Evolutionary conservation across 2,888 invertebrate species (phyloP), one percentile per base, ranked within the genome.

Genomic region (Melanchra persicariae): DNA sequence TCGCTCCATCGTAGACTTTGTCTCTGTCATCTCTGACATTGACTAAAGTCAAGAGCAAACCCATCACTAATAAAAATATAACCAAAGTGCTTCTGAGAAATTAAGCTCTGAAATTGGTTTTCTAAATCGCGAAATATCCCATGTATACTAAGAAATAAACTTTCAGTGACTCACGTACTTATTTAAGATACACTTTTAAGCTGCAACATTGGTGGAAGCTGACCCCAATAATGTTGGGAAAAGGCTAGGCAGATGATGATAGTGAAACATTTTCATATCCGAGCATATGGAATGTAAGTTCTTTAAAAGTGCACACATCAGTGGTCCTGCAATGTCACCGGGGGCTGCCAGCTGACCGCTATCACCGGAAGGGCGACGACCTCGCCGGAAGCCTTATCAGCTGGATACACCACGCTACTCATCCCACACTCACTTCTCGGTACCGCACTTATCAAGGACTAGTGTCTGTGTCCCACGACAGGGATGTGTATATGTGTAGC

Each of bases 351-450:
- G 93, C 94, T 91, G 93, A 92, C 89, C 84, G 91, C 87, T 93
- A 93, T 88, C 85, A 86, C 86, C 92, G 95, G 95, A 95, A 94
- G 95, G 93, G 90, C 92, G 87, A 88, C 91, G 91, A 92, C 93
- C 94, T 88, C 92, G 85, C 92, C 93, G 94, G 93, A 94, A 90
- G 91, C 87, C 86, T 90, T 94, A 93, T 89, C 91, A 84, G 77
- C 66, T 75, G 84, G 86, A 87, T 86, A 80, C 85, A 85, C 83
- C 78, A 69, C 71, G 60, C 79, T 79, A 65, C 85, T 74, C 81
- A 79, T 84, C 79, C 88, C 88, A 88, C 87, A 79, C 81, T 74
- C 78, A 77, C 61, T 85, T 85, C 85, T 82, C 74, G 63, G 84
- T 79, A 82, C 62, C 62, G 51, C 62, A 57, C 40, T 79, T 79